phyloP scores from a whole-genome alignment of 1,140 invertebrate genomes.

The Mercenaria mercenaria region DNA sequence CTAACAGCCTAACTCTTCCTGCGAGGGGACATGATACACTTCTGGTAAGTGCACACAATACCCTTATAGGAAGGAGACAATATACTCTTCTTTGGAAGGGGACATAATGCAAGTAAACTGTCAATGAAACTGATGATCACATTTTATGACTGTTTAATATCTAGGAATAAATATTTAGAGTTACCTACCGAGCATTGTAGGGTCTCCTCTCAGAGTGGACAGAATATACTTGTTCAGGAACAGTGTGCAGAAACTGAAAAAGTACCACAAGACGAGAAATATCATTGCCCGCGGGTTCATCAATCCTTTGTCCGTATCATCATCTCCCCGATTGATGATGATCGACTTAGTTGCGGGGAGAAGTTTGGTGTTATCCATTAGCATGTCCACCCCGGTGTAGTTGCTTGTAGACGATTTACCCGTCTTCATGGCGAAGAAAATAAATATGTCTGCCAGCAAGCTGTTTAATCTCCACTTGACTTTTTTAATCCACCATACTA shows the following conservation, averaged over 20 bases:
- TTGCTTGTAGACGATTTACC: background rate
- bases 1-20: too few relatives aligned
- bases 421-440: background rate
- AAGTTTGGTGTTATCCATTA: constrained; percentile 65
- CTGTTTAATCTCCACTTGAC: background rate
- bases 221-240: constrained; percentile 95
- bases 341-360: constrained; percentile 65
- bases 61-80: too few relatives aligned
- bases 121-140: too few relatives aligned
- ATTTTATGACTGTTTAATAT: too few relatives aligned
- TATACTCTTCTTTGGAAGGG: too few relatives aligned
- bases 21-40: too few relatives aligned
- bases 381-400: constrained; percentile 58
- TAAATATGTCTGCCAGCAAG: background rate
- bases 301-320: constrained; percentile 79
- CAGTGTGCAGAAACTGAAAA: constrained; percentile 91
- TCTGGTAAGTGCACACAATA: too few relatives aligned
- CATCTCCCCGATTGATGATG: constrained; percentile 52
- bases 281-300: constrained; percentile 89
- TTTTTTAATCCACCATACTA: constrained; percentile 13
- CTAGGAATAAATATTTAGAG: too few relatives aligned
- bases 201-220: constrained; percentile 92
- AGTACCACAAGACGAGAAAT: constrained; percentile 92
- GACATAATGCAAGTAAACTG: too few relatives aligned
- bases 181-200: constrained; percentile 91